Evolutionary conservation across 2,113 vertebrate genomes (phyloP).

Genomic region (Atractosteus spatula): DNA sequence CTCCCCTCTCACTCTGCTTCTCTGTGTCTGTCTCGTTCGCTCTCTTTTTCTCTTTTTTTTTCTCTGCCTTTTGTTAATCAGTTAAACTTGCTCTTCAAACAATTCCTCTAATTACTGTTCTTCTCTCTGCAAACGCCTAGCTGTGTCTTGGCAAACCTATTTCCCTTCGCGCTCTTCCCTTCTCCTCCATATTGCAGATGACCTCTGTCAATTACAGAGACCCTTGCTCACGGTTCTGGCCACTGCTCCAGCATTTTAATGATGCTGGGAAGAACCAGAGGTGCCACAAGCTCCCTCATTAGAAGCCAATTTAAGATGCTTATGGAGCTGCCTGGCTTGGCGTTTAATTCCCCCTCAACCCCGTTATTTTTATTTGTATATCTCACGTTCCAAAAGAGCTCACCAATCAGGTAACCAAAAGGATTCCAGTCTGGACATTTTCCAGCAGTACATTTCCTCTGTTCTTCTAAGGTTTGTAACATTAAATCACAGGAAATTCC

Average conservation of each 20-base stretch:
- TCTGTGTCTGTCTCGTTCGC: background rate
- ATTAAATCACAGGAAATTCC: too few relatives aligned
- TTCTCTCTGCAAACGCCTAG: constrained; percentile 62
- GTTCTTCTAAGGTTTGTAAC: too few relatives aligned
- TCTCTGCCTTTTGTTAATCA: constrained; percentile 72
- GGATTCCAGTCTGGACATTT: too few relatives aligned
- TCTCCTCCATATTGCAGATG: constrained; percentile 33
- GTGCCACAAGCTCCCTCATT: constrained; percentile 42
- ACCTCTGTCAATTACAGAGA: constrained; percentile 49
- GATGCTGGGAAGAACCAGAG: constrained; percentile 39
- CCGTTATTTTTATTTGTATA: too few relatives aligned
- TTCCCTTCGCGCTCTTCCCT: constrained; percentile 31
- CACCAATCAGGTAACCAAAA: too few relatives aligned
- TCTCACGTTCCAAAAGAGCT: too few relatives aligned
- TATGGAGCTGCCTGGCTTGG: constrained; percentile 28
- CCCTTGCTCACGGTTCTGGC: constrained; percentile 28
- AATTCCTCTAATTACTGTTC: constrained; percentile 75
- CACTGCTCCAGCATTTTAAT: constrained; percentile 50
- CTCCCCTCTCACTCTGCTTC: background rate
- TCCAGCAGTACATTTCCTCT: too few relatives aligned
- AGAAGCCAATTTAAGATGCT: constrained; percentile 45
- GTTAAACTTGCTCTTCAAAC: constrained; percentile 81
- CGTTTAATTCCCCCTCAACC: constrained; percentile 13
- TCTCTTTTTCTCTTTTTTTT: background rate
- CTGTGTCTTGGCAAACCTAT: constrained; percentile 47